Evolutionary conservation across 2,113 vertebrate genomes (phyloP).

Genomic region (Nannobrachium achirus): DNA sequence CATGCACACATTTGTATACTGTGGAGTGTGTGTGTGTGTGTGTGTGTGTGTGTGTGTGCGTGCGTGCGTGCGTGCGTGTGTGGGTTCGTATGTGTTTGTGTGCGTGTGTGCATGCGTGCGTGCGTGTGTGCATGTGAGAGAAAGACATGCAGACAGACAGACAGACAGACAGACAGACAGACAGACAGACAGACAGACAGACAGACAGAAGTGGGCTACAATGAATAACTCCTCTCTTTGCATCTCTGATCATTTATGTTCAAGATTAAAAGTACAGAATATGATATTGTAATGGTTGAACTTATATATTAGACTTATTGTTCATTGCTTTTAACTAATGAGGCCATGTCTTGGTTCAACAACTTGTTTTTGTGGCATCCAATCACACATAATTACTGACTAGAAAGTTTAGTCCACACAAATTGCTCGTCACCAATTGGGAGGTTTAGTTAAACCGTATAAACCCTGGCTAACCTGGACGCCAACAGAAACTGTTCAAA

Average conservation of each 20-base stretch:
- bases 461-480: neutral
- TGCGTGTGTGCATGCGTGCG: neutral
- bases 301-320: no score
- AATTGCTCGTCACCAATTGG: neutral
- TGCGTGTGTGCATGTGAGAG: neutral
- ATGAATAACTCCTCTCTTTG: slow-evolving; percentile 44
- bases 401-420: neutral
- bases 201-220: slow-evolving; percentile 26
- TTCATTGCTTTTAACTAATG: no score
- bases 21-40: no score
- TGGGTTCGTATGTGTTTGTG: neutral
- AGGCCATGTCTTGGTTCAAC: no score
- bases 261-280: no score
- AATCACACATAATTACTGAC: neutral
- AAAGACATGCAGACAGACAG: neutral
- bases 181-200: slow-evolving; percentile 16
- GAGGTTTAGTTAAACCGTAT: neutral
- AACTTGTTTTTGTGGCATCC: no score
- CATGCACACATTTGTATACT: slow-evolving; percentile 39
- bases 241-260: neutral
- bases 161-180: neutral
- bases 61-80: neutral
- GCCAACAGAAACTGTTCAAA: slow-evolving; percentile 3
- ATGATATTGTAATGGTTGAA: no score
- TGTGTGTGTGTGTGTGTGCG: neutral